Percentiles rank a stretch among this genome's conserved stretches.
These are phyloP conservation scores for Drosophila mimica DNA, from an alignment of 2,888 invertebrate genomes.

Conservation along the genomic window DNA sequence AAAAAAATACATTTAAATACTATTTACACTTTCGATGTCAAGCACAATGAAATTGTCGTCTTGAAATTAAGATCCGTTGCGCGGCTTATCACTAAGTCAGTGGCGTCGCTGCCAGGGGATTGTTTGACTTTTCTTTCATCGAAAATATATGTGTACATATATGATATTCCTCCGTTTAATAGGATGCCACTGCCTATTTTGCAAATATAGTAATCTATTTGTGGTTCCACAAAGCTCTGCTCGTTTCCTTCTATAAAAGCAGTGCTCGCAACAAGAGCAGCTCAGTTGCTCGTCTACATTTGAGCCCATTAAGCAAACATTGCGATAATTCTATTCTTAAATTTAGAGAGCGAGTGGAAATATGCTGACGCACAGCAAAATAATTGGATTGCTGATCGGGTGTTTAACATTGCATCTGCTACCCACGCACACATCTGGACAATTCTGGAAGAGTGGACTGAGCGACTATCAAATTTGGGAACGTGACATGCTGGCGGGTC, in stretches of 20 bases:
- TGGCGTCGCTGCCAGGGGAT: slow-evolving; percentile 3
- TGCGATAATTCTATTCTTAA: slow-evolving; percentile 2
- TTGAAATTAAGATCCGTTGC: slow-evolving; percentile 20
- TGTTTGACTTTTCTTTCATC: neutral
- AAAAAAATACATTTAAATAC: slow-evolving; percentile 8
- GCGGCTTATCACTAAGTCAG: slow-evolving; percentile 56
- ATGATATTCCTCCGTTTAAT: neutral
- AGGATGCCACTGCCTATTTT: slow-evolving; percentile 9
- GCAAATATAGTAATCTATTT: slow-evolving; percentile 37
- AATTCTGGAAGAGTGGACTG: slow-evolving; percentile 71
- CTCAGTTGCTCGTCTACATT: slow-evolving; percentile 36
- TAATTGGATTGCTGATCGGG: slow-evolving; percentile 39
- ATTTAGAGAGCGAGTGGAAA: slow-evolving; percentile 5
- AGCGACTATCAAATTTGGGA: slow-evolving; percentile 64
- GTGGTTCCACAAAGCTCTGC: slow-evolving; percentile 6
- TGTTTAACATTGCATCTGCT: slow-evolving; percentile 34
- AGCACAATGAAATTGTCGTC: slow-evolving; percentile 45
- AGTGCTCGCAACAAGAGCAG: slow-evolving; percentile 17
- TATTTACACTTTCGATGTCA: slow-evolving; percentile 39
- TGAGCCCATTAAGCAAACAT: slow-evolving; percentile 1
- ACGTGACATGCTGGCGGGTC: slow-evolving; percentile 65
- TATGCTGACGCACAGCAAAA: slow-evolving; percentile 42
- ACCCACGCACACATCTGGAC: slow-evolving; percentile 42
- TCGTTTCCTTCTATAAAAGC: slow-evolving; percentile 50
- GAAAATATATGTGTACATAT: neutral